A percentile compares a stretch with the other conserved stretches of the same genome.
Conservation (phyloP, 2,797 vertebrate genomes). For the Trachurus trachurus region DNA sequence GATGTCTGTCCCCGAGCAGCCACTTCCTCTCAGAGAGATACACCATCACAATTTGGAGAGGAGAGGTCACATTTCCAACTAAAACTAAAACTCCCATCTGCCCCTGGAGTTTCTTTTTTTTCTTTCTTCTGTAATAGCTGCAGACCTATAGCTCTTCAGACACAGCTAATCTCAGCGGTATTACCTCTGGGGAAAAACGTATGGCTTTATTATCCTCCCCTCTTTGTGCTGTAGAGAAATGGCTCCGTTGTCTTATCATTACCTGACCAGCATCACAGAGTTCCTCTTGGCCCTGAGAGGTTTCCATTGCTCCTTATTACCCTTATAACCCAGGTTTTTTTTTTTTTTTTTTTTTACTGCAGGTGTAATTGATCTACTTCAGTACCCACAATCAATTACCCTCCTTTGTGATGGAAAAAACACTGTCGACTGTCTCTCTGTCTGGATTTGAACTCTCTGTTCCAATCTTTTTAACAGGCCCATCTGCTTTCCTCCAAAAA, state of each 20-base stretch:
- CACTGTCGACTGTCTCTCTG: constrained; percentile 25
- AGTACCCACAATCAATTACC: constrained; percentile 19
- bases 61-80: constrained; percentile 55
- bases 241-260: constrained; percentile 31
- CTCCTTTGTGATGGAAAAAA: constrained; percentile 47
- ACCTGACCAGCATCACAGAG: constrained; percentile 7
- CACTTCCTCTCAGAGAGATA: constrained; percentile 51
- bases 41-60: constrained; percentile 29
- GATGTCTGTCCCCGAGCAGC: constrained; percentile 46
- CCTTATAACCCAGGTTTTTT: too few relatives aligned
- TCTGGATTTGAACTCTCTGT: constrained; percentile 37
- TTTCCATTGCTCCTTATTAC: constrained; percentile 22
- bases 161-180: background rate
- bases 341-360: constrained; percentile 16
- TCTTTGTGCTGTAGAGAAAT: constrained; percentile 29
- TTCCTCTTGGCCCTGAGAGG: background rate
- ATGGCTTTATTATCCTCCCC: constrained; percentile 16
- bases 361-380: constrained; percentile 25
- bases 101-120: constrained; percentile 4
- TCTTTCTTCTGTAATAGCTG: constrained; percentile 11
- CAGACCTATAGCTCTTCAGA: background rate
- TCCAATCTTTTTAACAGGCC: constrained; percentile 49
- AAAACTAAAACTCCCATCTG: constrained; percentile 37
- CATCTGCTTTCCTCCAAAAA: constrained; percentile 42
- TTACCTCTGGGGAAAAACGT: background rate